Evolutionary conservation across 2,113 vertebrate species (phyloP), one percentile per base, ranked within the genome.

Genomic region (Brachypteracias leptosomus): DNA sequence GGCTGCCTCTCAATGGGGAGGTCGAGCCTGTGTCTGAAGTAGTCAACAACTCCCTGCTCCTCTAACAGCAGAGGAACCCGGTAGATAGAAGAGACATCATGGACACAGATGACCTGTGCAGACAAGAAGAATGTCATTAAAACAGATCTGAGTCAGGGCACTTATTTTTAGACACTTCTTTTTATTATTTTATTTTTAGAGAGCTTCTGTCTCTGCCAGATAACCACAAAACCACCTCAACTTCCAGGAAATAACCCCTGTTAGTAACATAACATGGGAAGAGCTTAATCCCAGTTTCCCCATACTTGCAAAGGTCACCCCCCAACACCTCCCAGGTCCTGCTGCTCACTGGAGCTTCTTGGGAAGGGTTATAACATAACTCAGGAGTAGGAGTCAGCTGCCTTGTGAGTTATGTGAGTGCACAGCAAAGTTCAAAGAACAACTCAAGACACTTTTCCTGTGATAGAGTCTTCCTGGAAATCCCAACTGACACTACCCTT

Each of bases 11-110:
- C 98, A 8, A 99, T 98, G 78, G 99, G 98, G 89, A 99, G 99
- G 85, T 99, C 98, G 21, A 99, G 98, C 63, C 99, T 98, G 70
- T 96, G 97, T 76, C 98, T 98, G 95, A 99, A 99, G 97, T 99
- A 99, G 33, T 98, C 98, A 77, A 99, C 98, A 54, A 99, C 98
- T 3, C 99, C 99, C 97, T 99, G 99, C 73, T 99, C 98, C 97
- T 99, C 99, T 55, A 99, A 90, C 83, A 99, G 85, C 44, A 99
- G 85, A 22, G 99, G 99, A 4, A 99, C 99, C 75, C 98, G 98
- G 97, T 99, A 99, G 93, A 99, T 98, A 24, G 99, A 99, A 4
- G 99, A 99, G 65, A 99, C 99, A 26, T 99, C 99, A 13, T 99
- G 99, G 54, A 99, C 98, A 72, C 99, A 99, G 96, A 99, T 99